Evolutionary conservation across 2,113 vertebrate genomes (phyloP).

Genomic region (Coregonus clupeaformis): DNA sequence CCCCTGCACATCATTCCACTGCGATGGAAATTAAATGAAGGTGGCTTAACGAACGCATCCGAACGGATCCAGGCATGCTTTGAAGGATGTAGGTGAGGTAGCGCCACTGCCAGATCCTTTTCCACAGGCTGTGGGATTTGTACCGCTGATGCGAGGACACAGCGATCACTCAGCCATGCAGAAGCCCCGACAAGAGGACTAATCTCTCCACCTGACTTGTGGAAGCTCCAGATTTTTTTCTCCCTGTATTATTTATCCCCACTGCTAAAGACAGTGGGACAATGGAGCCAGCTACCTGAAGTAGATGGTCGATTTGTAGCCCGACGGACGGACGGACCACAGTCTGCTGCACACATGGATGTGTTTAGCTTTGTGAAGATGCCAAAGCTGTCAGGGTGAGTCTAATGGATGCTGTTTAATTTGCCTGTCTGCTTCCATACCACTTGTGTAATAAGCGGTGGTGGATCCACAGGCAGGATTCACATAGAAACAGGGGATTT

Average conservation of each 20-base stretch:
- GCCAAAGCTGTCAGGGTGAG: slow-evolving; percentile 94
- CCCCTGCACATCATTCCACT: slow-evolving; percentile 69
- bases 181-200: slow-evolving; percentile 70
- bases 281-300: slow-evolving; percentile 71
- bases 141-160: slow-evolving; percentile 65
- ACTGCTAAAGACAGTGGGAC: slow-evolving; percentile 48
- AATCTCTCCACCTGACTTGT: slow-evolving; percentile 73
- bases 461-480: slow-evolving; percentile 19
- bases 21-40: slow-evolving; percentile 72
- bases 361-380: slow-evolving; percentile 98
- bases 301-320: slow-evolving; percentile 53
- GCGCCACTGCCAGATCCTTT: slow-evolving; percentile 69
- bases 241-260: slow-evolving; percentile 60
- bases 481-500: not conserved
- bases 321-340: slow-evolving; percentile 49
- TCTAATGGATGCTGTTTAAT: slow-evolving; percentile 48
- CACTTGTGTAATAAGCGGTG: slow-evolving; percentile 10
- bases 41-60: slow-evolving; percentile 61
- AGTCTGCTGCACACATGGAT: slow-evolving; percentile 88
- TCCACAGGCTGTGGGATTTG: slow-evolving; percentile 67
- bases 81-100: slow-evolving; percentile 68
- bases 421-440: slow-evolving; percentile 26
- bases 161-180: slow-evolving; percentile 73
- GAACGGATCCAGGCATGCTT: slow-evolving; percentile 63
- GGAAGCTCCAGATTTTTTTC: slow-evolving; percentile 54